Base-by-base conservation (phyloP, 2,797 vertebrate genomes). In the Malurus splendens region DNA sequence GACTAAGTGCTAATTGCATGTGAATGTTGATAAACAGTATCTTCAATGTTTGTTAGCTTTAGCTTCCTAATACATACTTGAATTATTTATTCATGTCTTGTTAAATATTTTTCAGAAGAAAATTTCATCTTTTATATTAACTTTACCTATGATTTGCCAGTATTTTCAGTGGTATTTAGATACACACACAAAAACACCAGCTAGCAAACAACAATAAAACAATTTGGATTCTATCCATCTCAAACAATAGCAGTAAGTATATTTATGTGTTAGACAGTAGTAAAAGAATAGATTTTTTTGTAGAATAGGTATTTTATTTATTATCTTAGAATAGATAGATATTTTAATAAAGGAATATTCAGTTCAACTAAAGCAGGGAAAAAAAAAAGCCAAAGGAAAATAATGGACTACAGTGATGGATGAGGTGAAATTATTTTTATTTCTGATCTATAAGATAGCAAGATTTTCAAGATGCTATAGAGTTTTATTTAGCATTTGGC, bases 391-490 rank as follows among this genome's bases (percentile, higher is more conserved):
- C 12, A 48, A 14, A 56, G 23, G 72, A 81, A 39, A 70, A 39
- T 14, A 33, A 27, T 1, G 0, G 6, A 13, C 11, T 27, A 10
- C 10, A 48, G 7, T 65, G 41, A 78, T 6, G 6, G 4, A 9
- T 68, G 52, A 66, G 27, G 10, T 6, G 3, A 41, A 62, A 70
- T 47, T 3, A 30, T 60, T 67, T 73, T 3, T 82, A 42, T 48
- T 84, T 79, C 32, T 59, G 17, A 48, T 76, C 10, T 56, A 17
- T 19, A 32, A 57, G 10, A 39, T 41, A 75, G 17, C 6, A 59
- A 51, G 38, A 30, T 76, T 25, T 79, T 84, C 32, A 79, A 76
- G 18, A 45, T 0, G 1, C 22, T 75, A 2, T 8, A 3, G 51
- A 65, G 22, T 55, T 90, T 55, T 65, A 33, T 12, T 38, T 42